Base-by-base conservation (phyloP, 1,140 invertebrate species). In the Dinothrombium tinctorium region DNA sequence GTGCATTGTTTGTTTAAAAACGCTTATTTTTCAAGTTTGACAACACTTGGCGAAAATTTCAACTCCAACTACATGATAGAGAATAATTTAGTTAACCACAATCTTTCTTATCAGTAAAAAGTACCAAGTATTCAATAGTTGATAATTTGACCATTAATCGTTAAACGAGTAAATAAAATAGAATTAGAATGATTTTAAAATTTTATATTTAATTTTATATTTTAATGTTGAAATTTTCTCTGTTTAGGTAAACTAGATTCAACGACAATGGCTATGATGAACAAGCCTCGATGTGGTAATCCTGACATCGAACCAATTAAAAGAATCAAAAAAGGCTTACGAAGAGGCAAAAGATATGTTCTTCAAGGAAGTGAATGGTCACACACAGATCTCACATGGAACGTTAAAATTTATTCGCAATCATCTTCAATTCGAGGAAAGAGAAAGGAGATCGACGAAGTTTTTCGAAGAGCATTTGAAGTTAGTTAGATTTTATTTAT, bases 391-490 rank as follows among this genome's bases (percentile, higher is more conserved):
- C 61, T 87, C 17, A 81, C 22, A 12, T 23, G 15, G 22, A 39
- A 8, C 8, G 7, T 41, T 11, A 7, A 7, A 11, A 40, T 9
- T 8, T 35, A 35, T 51, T 73, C 74, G 38, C 83, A 83, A n/a
- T n/a, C n/a, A 56, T 87, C 86, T 56, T 79, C 83, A 1, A 42
- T 40, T 19, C 17, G 45, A 29, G 59, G 54, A 43, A 40, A 45
- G 32, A 44, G 42, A 35, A 46, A 40, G 6, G 70, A 75, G 43
- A 78, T 83, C 6, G 79, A 86, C 55, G 62, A 62, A 19, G 79
- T 82, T 57, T 65, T 86, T 14, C 65, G 66, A 14, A 72, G 73
- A 47, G 80, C 83, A 14, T 87, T 87, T 55, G 59, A 35, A 20
- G 33, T 35, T 14, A 35, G 19, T 35, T 35, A 15, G 8, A 7